Conservation (phyloP, 2,797 vertebrate species). For the Cygnus olor region DNA sequence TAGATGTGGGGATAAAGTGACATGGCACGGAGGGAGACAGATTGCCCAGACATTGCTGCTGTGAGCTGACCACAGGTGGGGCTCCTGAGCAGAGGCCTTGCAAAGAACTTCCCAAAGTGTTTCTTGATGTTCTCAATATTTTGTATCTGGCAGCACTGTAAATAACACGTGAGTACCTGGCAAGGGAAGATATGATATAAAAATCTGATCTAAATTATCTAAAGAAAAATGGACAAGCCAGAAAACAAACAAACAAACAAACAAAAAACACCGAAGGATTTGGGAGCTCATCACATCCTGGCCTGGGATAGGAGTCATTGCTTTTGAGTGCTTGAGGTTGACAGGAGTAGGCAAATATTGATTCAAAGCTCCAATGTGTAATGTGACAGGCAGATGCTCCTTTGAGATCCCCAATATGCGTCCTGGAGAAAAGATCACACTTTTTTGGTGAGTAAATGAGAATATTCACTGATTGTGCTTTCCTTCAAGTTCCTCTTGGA, state of each 20-base stretch:
- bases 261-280: not conserved
- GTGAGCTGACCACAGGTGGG: not conserved
- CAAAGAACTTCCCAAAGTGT: not conserved
- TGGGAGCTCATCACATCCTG: not conserved
- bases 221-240: not conserved
- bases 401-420: constrained; percentile 1
- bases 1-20: not conserved
- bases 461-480: not conserved
- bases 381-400: not conserved
- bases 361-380: not conserved
- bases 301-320: not conserved
- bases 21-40: not conserved
- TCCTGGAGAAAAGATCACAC: not conserved
- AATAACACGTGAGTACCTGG: not conserved
- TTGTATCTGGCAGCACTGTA: not conserved
- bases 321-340: not conserved
- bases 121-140: not conserved
- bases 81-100: not conserved
- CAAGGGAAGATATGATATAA: not conserved
- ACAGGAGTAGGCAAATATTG: constrained; percentile 2
- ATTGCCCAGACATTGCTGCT: not conserved
- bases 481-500: not conserved
- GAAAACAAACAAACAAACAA: not conserved
- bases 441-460: not conserved
- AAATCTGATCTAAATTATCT: not conserved